A percentile compares a stretch with the other conserved stretches of the same genome.
phyloP scores from a whole-genome alignment of 2,113 vertebrate species.

The Corythornis madagascariensis region DNA sequence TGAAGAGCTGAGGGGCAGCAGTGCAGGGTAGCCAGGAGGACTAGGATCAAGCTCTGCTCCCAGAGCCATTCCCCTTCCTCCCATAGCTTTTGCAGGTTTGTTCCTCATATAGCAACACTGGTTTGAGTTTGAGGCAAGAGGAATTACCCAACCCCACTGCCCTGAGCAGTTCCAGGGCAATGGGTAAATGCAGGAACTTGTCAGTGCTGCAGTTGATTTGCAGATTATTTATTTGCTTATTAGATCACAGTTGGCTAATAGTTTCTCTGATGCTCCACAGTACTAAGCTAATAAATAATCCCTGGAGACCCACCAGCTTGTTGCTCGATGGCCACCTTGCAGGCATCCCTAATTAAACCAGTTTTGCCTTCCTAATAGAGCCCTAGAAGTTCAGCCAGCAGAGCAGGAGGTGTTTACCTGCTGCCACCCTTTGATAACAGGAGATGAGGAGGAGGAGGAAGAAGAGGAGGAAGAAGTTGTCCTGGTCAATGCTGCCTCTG shows the following conservation, averaged over 20 bases:
- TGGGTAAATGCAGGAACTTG: neutral
- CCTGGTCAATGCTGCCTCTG: neutral
- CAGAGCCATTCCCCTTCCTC: neutral
- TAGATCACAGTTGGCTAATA: conserved; percentile 51
- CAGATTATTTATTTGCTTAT: conserved; percentile 58
- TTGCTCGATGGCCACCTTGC: neutral
- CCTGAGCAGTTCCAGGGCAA: conserved; percentile 35
- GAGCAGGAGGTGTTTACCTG: neutral
- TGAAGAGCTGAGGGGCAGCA: fast-evolving
- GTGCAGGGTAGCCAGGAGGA: neutral
- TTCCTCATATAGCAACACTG: neutral
- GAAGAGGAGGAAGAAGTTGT: neutral
- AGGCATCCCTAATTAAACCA: conserved; percentile 2
- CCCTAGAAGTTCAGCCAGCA: neutral
- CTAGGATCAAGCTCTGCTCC: fast-evolving
- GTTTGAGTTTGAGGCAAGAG: conserved; percentile 1
- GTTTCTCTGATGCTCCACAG: conserved; percentile 30
- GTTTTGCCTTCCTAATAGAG: conserved; percentile 37
- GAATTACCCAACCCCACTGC: conserved; percentile 26
- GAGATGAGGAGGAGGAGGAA: neutral
- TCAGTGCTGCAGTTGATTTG: neutral
- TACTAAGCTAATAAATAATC: neutral
- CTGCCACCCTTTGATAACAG: neutral
- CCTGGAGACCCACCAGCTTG: neutral
- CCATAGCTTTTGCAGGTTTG: neutral